Base-by-base conservation (phyloP, 1,140 invertebrate genomes). In the Pectinophora gossypiella region DNA sequence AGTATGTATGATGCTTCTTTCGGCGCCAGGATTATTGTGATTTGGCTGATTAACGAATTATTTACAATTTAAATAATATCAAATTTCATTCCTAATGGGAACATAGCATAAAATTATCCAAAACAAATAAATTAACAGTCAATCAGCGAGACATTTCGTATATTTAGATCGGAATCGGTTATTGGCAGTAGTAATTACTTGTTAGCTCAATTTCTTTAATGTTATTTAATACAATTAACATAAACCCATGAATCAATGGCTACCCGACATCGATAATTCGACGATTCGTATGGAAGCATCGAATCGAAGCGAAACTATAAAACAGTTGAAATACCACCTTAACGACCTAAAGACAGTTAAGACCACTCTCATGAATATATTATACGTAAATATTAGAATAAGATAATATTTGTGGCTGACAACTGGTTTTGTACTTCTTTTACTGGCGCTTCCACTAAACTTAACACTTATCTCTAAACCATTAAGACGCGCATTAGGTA, bases 331-430 rank as follows among this genome's bases (percentile, higher is more conserved):
- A 68, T 70, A 64, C 61, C 55, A 57, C 61, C 47, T 53, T 61
- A 68, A 70, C 51, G 64, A 73, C 61, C 51, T 68, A 57, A 56
- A 68, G 69, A 75, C 62, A 67, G 68, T 68, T 69, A 70, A 69
- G 54, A 64, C 49, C 64, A 61, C 71, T 71, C 63, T 78, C 78
- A 82, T 79, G 78, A 81, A 81, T 85, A 82, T 64, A 62, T 78
- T 76, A 77, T 57, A 38, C 48, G 40, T 66, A 67, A 60, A 64
- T 58, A 68, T 68, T 64, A 61, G 51, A 59, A 68, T 64, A 60
- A 54, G 57, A 64, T 65, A 75, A 54, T 54, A 67, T 66, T 59
- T 65, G 50, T 46, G 19, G 63, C 59, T 56, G 40, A 55, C 54
- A 56, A 56, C 54, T 19, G 48, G 23, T 54, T 50, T 22, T 43